phyloP scores from a whole-genome alignment of 2,797 vertebrate species.

The Mionectes olivaceus region DNA sequence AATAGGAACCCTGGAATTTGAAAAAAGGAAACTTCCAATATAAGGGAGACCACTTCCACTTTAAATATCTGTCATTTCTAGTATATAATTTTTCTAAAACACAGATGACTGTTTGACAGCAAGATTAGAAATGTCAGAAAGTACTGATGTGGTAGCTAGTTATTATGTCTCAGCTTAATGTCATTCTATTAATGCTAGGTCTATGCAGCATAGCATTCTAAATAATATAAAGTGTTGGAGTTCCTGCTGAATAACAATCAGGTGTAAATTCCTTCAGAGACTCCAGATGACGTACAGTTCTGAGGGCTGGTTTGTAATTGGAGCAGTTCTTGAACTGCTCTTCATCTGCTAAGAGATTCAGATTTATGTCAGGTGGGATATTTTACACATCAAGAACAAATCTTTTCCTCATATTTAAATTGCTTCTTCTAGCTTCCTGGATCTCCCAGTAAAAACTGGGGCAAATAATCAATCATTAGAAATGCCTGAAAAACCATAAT shows the following conservation, averaged over 20 bases:
- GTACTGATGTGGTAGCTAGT: background rate
- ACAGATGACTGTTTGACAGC: background rate
- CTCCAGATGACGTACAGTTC: background rate
- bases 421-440: background rate
- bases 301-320: background rate
- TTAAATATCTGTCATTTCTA: background rate
- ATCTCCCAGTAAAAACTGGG: background rate
- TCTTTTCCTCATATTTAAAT: background rate
- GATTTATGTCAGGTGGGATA: background rate
- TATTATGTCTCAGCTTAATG: background rate
- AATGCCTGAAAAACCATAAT: background rate
- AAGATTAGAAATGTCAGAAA: constrained; percentile 18
- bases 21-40: background rate
- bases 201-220: background rate
- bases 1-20: background rate
- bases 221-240: background rate
- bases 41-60: background rate
- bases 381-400: background rate
- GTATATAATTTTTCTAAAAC: background rate
- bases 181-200: background rate
- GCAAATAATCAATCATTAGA: background rate
- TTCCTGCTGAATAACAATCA: background rate
- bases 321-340: background rate
- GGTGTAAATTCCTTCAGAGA: background rate
- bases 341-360: background rate